phyloP scores from a whole-genome alignment of 1,140 invertebrate species.

The Calephelis nemesis region DNA sequence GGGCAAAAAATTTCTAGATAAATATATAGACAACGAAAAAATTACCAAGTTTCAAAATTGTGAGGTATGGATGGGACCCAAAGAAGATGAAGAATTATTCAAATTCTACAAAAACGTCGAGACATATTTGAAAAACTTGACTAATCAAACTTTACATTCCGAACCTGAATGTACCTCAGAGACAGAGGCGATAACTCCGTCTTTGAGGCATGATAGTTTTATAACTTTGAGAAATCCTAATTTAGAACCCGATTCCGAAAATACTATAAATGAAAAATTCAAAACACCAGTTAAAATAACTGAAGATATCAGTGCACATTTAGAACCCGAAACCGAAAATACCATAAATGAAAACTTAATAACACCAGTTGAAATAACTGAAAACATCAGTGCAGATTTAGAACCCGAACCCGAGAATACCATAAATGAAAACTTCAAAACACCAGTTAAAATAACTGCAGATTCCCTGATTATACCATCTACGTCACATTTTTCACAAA shows the following conservation, averaged over 20 bases:
- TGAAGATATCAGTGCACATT: constrained; percentile 1
- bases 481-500: constrained; percentile 1
- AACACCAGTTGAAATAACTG: too few relatives aligned
- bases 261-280: constrained; percentile 1
- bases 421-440: constrained; percentile 8
- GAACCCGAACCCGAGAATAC: too few relatives aligned
- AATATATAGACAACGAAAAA: constrained; percentile 11
- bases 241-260: not conserved
- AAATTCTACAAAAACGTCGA: constrained; percentile 1
- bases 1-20: constrained; percentile 6
- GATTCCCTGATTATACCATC: not conserved
- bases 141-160: constrained; percentile 2
- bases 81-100: not conserved
- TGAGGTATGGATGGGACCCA: too few relatives aligned
- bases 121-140: constrained; percentile 7
- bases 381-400: too few relatives aligned
- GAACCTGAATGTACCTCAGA: constrained; percentile 3
- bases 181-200: too few relatives aligned
- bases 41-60: too few relatives aligned
- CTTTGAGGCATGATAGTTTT: too few relatives aligned
- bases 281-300: not conserved
- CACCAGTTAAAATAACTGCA: not conserved
- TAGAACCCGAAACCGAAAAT: not conserved
- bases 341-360: not conserved
- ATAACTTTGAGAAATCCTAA: too few relatives aligned